These are phyloP conservation scores for Beroe forskalii DNA, from an alignment of 37 sponge, comb jelly and placozoan genomes.

Conservation along the genomic window DNA sequence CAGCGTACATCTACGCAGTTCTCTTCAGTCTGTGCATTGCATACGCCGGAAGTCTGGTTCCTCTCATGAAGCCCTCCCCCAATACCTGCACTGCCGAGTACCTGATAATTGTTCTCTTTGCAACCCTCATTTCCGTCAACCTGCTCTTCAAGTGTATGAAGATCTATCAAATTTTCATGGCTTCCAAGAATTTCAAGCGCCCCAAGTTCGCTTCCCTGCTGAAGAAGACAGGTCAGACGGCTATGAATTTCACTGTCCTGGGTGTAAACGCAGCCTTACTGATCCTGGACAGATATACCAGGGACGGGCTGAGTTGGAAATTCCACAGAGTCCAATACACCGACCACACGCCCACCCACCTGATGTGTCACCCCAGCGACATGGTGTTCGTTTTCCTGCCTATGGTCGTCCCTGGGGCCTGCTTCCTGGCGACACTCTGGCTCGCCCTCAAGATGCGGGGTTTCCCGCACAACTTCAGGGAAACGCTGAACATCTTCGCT, in stretches of 20 bases:
- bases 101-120: background rate
- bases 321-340: background rate
- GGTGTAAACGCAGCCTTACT: background rate
- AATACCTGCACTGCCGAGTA: background rate
- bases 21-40: background rate
- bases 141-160: slow-evolving; percentile 25
- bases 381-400: background rate
- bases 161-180: slow-evolving; percentile 22
- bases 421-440: background rate
- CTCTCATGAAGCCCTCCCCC: background rate
- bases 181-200: background rate
- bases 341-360: background rate
- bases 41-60: background rate
- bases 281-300: background rate
- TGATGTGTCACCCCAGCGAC: background rate
- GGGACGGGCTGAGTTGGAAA: background rate
- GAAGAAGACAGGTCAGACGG: background rate
- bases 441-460: slow-evolving; percentile 8
- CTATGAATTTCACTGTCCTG: background rate
- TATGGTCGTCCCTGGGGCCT: background rate
- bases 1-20: slow-evolving; percentile 26
- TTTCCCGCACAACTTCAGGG: slow-evolving; percentile 62
- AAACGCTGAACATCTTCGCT: slow-evolving; percentile 61
- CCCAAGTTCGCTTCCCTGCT: background rate
- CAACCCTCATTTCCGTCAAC: slow-evolving; percentile 1